Evolutionary conservation across 2,113 vertebrate genomes (phyloP).

Genomic region (Podocnemis expansa): DNA sequence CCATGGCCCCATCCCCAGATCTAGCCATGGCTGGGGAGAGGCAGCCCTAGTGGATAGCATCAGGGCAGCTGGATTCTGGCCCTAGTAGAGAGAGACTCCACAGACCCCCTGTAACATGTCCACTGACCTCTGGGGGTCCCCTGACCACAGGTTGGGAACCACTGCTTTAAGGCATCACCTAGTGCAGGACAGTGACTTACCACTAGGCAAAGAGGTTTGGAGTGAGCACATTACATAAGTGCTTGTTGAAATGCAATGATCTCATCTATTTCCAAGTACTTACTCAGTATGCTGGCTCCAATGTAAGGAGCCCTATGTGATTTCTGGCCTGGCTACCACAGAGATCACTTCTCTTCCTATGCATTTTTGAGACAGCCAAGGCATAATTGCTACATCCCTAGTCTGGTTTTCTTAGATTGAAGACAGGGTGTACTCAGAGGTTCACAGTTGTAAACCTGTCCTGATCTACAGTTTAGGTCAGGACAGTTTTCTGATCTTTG

Average conservation of each 20-base stretch:
- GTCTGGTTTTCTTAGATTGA: fast-evolving
- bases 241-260: fast-evolving
- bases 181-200: neutral
- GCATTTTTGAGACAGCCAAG: neutral
- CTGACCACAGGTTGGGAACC: too few relatives aligned
- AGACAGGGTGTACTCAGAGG: fast-evolving
- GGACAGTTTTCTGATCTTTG: neutral
- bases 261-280: fast-evolving
- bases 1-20: too few relatives aligned
- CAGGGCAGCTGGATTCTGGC: too few relatives aligned
- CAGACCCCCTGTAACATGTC: too few relatives aligned
- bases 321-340: neutral
- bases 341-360: neutral
- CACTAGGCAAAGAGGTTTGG: fast-evolving
- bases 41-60: too few relatives aligned
- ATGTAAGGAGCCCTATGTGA: neutral
- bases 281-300: neutral
- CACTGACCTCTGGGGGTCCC: too few relatives aligned
- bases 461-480: neutral
- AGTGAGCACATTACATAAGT: fast-evolving
- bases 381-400: neutral
- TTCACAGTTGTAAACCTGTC: neutral
- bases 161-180: too few relatives aligned
- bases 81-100: too few relatives aligned
- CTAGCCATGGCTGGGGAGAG: too few relatives aligned